phyloP scores from a whole-genome alignment of 2,797 vertebrate genomes.

The Dendrocincla tyrannina region DNA sequence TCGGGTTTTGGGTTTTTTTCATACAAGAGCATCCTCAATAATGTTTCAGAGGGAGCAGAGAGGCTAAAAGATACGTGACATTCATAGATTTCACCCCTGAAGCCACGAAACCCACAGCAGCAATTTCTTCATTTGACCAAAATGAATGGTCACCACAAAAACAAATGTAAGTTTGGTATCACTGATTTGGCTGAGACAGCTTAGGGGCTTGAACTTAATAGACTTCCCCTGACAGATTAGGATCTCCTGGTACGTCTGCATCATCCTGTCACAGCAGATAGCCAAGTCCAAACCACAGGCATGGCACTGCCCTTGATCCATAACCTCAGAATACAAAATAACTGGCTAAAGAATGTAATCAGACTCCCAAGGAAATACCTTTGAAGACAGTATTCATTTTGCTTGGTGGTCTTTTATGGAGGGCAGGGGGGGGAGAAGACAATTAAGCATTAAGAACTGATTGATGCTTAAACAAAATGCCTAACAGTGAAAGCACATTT shows the following conservation, averaged over 20 bases:
- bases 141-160: slow-evolving; percentile 83
- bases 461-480: slow-evolving; percentile 74
- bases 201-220: slow-evolving; percentile 81
- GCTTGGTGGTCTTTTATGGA: slow-evolving; percentile 40
- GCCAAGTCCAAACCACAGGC: slow-evolving; percentile 80
- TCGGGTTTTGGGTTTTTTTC: background rate
- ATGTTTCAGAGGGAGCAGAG: slow-evolving; percentile 75
- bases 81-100: slow-evolving; percentile 84
- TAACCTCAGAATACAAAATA: slow-evolving; percentile 77
- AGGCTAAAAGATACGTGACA: slow-evolving; percentile 84
- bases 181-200: slow-evolving; percentile 77
- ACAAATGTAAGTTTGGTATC: slow-evolving; percentile 79
- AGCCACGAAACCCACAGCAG: slow-evolving; percentile 77
- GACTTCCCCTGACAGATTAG: slow-evolving; percentile 79
- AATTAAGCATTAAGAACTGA: slow-evolving; percentile 75
- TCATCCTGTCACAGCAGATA: slow-evolving; percentile 81
- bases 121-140: slow-evolving; percentile 81
- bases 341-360: slow-evolving; percentile 12
- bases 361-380: slow-evolving; percentile 61
- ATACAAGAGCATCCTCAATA: slow-evolving; percentile 73
- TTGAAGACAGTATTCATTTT: slow-evolving; percentile 65
- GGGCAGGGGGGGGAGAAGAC: background rate
- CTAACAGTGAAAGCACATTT: slow-evolving; percentile 72
- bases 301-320: slow-evolving; percentile 75
- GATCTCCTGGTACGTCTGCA: slow-evolving; percentile 76